A percentile compares a stretch with the other conserved stretches of the same genome.
Evolutionary conservation across 2,797 vertebrate genomes (phyloP).

Genomic region (Dipus sagitta): DNA sequence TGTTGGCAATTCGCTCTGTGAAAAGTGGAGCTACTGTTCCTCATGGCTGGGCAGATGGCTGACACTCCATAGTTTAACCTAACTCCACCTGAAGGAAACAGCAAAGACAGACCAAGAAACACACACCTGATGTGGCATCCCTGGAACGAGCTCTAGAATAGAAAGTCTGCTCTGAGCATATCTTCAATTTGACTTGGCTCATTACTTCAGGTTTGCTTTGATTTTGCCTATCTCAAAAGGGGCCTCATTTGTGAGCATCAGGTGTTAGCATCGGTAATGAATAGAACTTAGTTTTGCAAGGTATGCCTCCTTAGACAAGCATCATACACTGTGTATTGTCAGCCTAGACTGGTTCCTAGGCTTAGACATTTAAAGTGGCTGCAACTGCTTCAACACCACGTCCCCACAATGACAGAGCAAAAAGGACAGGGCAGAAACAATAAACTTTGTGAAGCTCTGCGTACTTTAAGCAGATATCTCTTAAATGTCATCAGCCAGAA

Average conservation of each 20-base stretch:
- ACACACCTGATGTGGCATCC: background rate
- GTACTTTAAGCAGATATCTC: background rate
- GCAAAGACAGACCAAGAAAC: background rate
- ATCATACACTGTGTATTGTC: background rate
- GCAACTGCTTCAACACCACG: background rate
- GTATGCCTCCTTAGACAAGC: background rate
- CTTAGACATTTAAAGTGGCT: background rate
- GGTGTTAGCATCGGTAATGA: background rate
- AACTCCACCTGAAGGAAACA: background rate
- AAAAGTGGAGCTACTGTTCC: background rate
- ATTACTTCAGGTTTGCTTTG: background rate
- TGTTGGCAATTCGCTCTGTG: background rate
- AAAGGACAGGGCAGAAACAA: background rate
- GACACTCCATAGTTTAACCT: background rate
- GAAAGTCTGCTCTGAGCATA: background rate
- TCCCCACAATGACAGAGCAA: background rate
- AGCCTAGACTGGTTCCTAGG: background rate
- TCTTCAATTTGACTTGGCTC: background rate
- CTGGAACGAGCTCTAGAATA: background rate
- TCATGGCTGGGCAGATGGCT: background rate
- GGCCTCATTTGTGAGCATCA: background rate
- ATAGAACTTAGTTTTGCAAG: background rate
- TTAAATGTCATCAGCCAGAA: background rate
- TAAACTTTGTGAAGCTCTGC: background rate
- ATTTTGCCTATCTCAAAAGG: slow-evolving; percentile 24